A percentile compares a stretch with the other conserved stretches of the same genome.
Evolutionary conservation across 2,797 vertebrate species (phyloP).

Genomic region (Coluber constrictor): DNA sequence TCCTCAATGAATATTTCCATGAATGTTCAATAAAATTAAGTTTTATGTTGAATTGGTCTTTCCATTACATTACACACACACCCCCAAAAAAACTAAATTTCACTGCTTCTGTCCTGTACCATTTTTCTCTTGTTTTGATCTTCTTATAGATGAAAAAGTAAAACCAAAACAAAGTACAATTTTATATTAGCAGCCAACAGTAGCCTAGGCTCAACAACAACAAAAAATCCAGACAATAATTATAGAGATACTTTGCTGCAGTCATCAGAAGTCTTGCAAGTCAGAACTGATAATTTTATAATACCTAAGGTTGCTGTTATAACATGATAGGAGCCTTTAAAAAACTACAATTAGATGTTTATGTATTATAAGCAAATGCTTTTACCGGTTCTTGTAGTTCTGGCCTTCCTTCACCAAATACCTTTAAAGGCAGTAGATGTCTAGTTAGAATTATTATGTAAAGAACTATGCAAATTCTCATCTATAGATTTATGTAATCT

Average conservation of each 20-base stretch:
- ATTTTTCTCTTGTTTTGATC: background rate
- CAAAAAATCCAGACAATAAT: background rate
- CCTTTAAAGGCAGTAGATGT: background rate
- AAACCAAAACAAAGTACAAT: rapidly evolving
- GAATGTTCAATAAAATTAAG: background rate
- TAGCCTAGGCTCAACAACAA: background rate
- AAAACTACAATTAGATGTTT: background rate
- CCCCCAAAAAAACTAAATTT: no score
- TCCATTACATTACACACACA: background rate
- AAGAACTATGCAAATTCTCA: no score
- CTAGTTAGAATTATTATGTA: background rate
- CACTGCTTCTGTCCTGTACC: background rate
- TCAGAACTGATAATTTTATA: background rate
- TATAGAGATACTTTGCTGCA: background rate
- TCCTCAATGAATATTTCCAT: background rate
- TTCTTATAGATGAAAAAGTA: background rate
- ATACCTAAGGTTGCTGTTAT: background rate
- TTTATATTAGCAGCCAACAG: background rate
- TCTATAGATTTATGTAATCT: no score
- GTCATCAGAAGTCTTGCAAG: background rate
- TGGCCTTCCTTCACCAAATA: background rate
- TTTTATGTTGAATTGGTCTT: background rate
- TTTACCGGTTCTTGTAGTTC: no score
- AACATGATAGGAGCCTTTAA: background rate
- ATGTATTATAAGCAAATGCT: background rate